phyloP scores from a whole-genome alignment of 2,797 vertebrate species.

The Zalophus californianus region DNA sequence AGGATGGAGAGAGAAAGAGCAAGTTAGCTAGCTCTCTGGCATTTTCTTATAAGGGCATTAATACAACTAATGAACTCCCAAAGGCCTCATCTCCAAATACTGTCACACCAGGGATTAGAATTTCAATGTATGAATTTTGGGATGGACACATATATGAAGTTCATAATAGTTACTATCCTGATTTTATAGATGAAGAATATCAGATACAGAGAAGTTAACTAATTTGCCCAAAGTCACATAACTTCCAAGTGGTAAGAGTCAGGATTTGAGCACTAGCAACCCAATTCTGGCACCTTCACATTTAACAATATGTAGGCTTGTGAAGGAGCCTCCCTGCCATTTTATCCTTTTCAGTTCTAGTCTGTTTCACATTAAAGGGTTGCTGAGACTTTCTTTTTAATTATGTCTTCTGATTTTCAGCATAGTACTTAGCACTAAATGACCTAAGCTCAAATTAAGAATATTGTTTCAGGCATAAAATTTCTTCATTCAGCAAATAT shows the following conservation, averaged over 20 bases:
- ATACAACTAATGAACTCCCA: background rate
- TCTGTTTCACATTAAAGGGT: background rate
- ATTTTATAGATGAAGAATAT: background rate
- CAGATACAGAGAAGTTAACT: background rate
- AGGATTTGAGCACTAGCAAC: background rate
- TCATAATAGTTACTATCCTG: background rate
- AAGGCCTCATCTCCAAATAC: background rate
- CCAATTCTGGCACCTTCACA: background rate
- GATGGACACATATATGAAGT: background rate
- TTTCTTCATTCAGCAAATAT: constrained; percentile 31
- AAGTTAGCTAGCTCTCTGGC: background rate
- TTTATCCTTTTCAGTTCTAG: background rate
- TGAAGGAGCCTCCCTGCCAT: background rate
- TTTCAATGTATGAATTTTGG: background rate
- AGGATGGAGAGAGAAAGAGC: background rate
- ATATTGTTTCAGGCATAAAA: background rate
- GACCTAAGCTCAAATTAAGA: constrained; percentile 20
- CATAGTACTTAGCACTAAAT: background rate
- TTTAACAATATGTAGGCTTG: background rate
- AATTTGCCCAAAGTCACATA: background rate
- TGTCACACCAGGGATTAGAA: background rate
- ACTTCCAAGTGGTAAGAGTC: background rate
- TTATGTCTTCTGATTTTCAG: background rate
- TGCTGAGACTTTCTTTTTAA: background rate
- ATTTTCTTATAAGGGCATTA: background rate